Conservation (phyloP, 2,797 vertebrate genomes). For the Petrocephalus sullivani region DNA sequence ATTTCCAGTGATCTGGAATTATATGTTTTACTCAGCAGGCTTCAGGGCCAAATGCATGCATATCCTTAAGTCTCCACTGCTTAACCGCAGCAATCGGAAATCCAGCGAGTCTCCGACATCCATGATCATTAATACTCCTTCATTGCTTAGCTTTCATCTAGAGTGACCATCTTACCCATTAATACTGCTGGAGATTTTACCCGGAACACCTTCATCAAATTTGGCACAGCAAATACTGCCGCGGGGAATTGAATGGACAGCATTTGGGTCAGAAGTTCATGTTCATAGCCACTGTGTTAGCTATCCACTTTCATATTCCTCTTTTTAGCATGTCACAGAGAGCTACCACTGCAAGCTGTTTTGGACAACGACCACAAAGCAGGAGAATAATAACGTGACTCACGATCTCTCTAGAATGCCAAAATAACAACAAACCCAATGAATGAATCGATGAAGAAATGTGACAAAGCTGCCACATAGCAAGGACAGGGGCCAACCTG, state of each 20-base stretch:
- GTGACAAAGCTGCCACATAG: background rate
- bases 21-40: slow-evolving; percentile 29
- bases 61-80: slow-evolving; percentile 37
- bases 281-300: background rate
- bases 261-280: background rate
- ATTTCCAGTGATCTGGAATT: slow-evolving; percentile 40
- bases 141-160: background rate
- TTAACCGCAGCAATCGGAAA: slow-evolving; percentile 29
- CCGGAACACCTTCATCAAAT: background rate
- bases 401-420: background rate
- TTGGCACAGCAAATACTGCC: background rate
- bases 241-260: background rate
- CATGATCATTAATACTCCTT: background rate
- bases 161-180: background rate
- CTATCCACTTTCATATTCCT: background rate
- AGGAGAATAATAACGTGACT: background rate
- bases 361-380: background rate
- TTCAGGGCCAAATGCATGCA: slow-evolving; percentile 30
- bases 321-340: background rate
- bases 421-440: background rate
- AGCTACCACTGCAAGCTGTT: background rate
- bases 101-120: slow-evolving; percentile 16
- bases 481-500: background rate
- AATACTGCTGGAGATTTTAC: background rate
- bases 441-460: background rate